phyloP scores from a whole-genome alignment of 23 tunicate species.

The Halocynthia roretzi region DNA sequence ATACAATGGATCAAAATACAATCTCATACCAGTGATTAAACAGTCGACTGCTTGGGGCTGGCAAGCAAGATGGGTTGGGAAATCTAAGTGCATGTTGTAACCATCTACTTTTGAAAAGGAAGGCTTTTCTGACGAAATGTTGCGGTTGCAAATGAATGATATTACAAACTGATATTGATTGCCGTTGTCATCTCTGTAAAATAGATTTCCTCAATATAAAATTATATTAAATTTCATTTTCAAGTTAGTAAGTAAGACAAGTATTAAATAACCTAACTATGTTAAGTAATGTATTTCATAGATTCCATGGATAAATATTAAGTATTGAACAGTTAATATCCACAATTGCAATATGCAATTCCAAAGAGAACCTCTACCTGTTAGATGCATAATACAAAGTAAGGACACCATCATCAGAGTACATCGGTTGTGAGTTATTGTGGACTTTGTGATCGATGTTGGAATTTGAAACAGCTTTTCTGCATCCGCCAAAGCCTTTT shows the following conservation, averaged over 20 bases:
- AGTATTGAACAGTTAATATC: too few relatives aligned
- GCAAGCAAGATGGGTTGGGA: slow-evolving; percentile 57
- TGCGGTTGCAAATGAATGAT: slow-evolving; percentile 46
- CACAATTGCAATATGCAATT: too few relatives aligned
- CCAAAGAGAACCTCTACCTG: slow-evolving; percentile 23
- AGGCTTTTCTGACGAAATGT: slow-evolving; percentile 24
- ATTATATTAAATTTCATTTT: too few relatives aligned
- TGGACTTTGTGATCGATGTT: slow-evolving; percentile 1
- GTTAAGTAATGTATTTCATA: too few relatives aligned
- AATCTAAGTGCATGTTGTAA: slow-evolving; percentile 29
- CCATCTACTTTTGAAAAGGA: slow-evolving; percentile 20
- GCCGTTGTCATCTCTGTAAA: neutral
- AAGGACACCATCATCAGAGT: slow-evolving; percentile 51
- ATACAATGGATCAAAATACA: neutral
- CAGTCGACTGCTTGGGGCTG: slow-evolving; percentile 60
- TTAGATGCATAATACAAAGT: slow-evolving; percentile 6
- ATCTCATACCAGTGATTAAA: slow-evolving; percentile 30
- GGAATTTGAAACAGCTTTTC: neutral
- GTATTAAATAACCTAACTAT: too few relatives aligned
- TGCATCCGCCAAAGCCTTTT: slow-evolving; percentile 23
- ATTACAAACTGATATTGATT: slow-evolving; percentile 6
- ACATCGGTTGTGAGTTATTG: slow-evolving; percentile 17
- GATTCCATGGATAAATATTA: too few relatives aligned
- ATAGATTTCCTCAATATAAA: too few relatives aligned
- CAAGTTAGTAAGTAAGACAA: too few relatives aligned